phyloP scores from a whole-genome alignment of 1,140 invertebrate genomes.

The Drosophila erecta region DNA sequence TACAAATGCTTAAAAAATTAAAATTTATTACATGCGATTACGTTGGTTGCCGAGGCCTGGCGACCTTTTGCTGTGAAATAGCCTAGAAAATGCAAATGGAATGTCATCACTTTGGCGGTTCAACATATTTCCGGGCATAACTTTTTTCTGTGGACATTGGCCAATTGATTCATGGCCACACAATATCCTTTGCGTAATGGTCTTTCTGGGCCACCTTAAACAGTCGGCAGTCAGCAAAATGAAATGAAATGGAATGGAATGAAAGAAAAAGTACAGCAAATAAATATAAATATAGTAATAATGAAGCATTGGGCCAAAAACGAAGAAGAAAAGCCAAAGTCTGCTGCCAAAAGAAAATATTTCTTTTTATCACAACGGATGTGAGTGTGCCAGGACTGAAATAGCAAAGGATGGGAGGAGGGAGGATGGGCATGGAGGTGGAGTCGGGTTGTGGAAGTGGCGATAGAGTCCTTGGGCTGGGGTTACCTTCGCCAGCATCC shows the following conservation, averaged over 20 bases:
- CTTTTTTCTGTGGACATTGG: slow-evolving; percentile 62
- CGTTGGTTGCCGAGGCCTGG: slow-evolving; percentile 16
- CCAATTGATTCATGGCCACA: slow-evolving; percentile 79
- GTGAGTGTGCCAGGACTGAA: slow-evolving; percentile 81
- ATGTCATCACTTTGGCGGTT: slow-evolving; percentile 67
- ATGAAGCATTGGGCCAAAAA: slow-evolving; percentile 60
- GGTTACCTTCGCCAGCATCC: slow-evolving; percentile 28
- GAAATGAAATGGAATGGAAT: slow-evolving; percentile 55
- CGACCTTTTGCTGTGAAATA: neutral
- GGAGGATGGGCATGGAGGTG: neutral
- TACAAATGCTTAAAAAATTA: slow-evolving; percentile 84
- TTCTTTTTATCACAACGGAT: slow-evolving; percentile 84
- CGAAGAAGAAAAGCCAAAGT: slow-evolving; percentile 57
- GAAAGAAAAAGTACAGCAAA: slow-evolving; percentile 60
- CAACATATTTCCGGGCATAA: slow-evolving; percentile 75
- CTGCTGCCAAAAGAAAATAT: slow-evolving; percentile 83
- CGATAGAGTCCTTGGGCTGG: slow-evolving; percentile 24
- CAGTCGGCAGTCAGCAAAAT: slow-evolving; percentile 71
- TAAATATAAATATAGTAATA: slow-evolving; percentile 83
- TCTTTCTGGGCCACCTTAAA: slow-evolving; percentile 67
- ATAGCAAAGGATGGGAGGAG: slow-evolving; percentile 50
- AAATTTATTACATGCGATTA: slow-evolving; percentile 83
- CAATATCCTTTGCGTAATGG: slow-evolving; percentile 82
- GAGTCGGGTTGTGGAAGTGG: slow-evolving; percentile 12
- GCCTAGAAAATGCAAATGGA: slow-evolving; percentile 65